Evolutionary conservation across 2,797 vertebrate species (phyloP).

Genomic region (Psittacula echo): DNA sequence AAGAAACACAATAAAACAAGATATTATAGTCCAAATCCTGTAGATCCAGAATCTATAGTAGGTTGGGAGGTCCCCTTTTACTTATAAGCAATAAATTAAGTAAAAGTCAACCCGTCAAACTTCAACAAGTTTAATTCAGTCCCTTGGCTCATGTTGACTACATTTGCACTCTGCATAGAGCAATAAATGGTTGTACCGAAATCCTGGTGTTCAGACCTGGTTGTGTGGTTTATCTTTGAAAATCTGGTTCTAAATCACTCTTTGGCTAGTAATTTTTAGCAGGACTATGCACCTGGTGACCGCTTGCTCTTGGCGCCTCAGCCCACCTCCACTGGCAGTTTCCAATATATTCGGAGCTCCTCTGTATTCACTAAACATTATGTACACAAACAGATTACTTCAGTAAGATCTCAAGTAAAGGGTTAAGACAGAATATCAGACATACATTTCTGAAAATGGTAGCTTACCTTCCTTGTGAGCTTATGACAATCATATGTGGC

Average conservation of each 20-base stretch:
- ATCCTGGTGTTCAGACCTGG: background rate
- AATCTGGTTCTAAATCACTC: background rate
- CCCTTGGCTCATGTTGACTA: background rate
- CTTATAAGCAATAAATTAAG: background rate
- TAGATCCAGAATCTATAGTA: background rate
- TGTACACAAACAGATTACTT: background rate
- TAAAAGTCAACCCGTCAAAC: background rate
- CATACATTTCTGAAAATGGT: background rate
- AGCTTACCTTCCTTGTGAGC: background rate
- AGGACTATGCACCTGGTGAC: background rate
- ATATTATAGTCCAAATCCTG: background rate
- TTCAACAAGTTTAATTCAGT: background rate
- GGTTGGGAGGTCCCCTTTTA: conserved; percentile 33
- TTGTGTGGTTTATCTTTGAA: background rate
- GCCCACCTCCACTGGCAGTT: background rate
- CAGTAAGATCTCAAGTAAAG: background rate
- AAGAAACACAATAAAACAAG: background rate
- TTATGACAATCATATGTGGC: background rate
- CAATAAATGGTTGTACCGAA: background rate
- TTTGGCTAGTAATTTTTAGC: background rate
- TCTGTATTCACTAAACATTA: background rate
- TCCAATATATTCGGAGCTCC: background rate
- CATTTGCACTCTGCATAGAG: background rate
- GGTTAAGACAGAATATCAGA: background rate
- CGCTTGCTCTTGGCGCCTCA: background rate